phyloP scores from a whole-genome alignment of 2,888 invertebrate genomes.

The Ennomos fuscantarius region DNA sequence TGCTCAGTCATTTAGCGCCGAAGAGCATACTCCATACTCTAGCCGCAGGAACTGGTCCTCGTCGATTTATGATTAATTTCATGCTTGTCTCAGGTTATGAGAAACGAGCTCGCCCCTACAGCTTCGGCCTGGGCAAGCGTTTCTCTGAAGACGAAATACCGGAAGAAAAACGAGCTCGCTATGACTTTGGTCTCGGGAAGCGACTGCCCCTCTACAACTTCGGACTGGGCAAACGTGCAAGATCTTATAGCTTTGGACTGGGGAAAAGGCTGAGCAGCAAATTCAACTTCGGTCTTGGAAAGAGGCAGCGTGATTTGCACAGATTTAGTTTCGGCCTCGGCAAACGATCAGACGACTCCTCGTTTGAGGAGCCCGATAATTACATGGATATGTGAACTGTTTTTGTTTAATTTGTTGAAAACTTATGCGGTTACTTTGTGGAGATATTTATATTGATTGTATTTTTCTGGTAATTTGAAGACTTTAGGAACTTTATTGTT shows the following conservation, averaged over 20 bases:
- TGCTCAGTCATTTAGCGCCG: too few species aligned
- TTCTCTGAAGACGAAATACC: conserved; percentile 64
- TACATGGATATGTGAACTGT: conserved; percentile 65
- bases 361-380: conserved; percentile 62
- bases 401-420: conserved; percentile 38
- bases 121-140: conserved; percentile 89
- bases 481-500: too few species aligned
- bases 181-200: conserved; percentile 79
- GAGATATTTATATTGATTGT: conserved; percentile 38
- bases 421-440: conserved; percentile 48
- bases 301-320: conserved; percentile 79
- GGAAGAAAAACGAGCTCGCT: conserved; percentile 73
- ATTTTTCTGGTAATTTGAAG: neutral
- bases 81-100: conserved; percentile 61
- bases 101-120: conserved; percentile 87
- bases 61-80: too few species aligned
- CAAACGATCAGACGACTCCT: conserved; percentile 71
- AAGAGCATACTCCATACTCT: too few species aligned
- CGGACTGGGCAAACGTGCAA: conserved; percentile 78
- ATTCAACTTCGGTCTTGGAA: conserved; percentile 85
- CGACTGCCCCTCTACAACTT: conserved; percentile 78
- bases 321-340: conserved; percentile 85
- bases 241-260: conserved; percentile 83
- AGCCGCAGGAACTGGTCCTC: too few species aligned
- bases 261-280: conserved; percentile 81